Evolutionary conservation across 2,888 invertebrate genomes (phyloP).

Genomic region (Eulithis prunata): DNA sequence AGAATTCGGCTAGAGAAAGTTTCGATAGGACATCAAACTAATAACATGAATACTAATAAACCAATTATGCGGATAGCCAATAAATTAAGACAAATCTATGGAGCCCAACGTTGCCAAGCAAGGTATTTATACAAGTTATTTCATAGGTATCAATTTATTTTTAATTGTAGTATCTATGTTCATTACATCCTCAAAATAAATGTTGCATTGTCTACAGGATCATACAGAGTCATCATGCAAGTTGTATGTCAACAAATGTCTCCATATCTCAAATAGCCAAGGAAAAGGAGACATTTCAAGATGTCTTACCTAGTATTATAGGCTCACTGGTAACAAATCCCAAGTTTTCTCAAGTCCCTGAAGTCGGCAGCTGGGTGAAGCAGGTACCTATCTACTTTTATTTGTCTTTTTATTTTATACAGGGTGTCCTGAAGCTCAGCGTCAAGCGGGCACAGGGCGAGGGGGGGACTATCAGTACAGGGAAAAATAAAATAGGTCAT

Average conservation of each 20-base stretch:
- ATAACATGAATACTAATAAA: conserved; percentile 54
- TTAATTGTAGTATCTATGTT: too few relatives aligned
- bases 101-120: conserved; percentile 36
- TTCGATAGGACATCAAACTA: conserved; percentile 5
- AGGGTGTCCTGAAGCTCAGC: too few relatives aligned
- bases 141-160: too few relatives aligned
- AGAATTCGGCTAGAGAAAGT: conserved; percentile 62
- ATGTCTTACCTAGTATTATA: conserved; percentile 63
- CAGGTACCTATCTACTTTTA: conserved; percentile 49
- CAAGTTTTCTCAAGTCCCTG: conserved; percentile 62
- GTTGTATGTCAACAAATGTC: conserved; percentile 56
- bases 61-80: conserved; percentile 48
- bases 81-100: conserved; percentile 46
- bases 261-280: conserved; percentile 60
- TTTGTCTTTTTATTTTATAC: too few relatives aligned
- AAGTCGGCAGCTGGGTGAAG: conserved; percentile 64
- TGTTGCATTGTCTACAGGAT: conserved; percentile 13
- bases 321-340: conserved; percentile 55
- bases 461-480: too few relatives aligned
- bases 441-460: too few relatives aligned
- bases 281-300: conserved; percentile 67
- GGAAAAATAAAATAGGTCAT: too few relatives aligned
- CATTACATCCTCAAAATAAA: not conserved
- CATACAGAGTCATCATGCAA: conserved; percentile 11
- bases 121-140: conserved; percentile 43